Evolutionary conservation across 2,797 vertebrate species (phyloP).

Genomic region (Mycteria americana): DNA sequence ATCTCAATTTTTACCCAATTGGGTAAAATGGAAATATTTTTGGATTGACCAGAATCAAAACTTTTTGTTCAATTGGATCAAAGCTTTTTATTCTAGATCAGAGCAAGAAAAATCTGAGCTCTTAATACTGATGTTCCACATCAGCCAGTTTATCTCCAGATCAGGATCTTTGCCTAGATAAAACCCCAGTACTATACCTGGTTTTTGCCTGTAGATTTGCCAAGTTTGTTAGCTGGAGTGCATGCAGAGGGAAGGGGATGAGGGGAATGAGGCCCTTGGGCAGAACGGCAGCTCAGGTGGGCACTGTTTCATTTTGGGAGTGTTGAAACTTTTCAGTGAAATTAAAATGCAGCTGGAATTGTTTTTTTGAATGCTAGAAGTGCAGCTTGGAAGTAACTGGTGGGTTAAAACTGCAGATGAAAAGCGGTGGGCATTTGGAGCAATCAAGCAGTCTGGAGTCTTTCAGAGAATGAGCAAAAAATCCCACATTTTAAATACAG

Average conservation of each 20-base stretch:
- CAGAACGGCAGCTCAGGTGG: background rate
- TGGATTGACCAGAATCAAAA: background rate
- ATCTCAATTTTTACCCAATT: background rate
- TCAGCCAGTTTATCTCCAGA: background rate
- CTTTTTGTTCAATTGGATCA: background rate
- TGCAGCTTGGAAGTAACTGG: background rate
- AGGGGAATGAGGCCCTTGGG: background rate
- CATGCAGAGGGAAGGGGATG: rapidly evolving
- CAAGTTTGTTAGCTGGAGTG: background rate
- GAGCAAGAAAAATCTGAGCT: background rate
- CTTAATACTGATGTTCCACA: background rate
- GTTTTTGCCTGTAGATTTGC: background rate
- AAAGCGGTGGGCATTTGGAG: background rate
- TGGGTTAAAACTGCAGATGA: slow-evolving; percentile 11
- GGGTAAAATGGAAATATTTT: background rate
- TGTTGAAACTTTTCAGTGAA: background rate
- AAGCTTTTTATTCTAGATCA: background rate
- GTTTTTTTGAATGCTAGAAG: background rate
- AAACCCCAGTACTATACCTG: background rate
- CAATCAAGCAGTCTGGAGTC: background rate
- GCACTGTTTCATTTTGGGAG: background rate
- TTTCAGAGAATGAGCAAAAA: background rate
- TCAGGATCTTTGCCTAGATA: background rate
- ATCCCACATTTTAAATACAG: background rate
- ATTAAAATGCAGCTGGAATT: background rate